Conservation (phyloP, 2,888 invertebrate genomes). For the Ophraella communa region DNA sequence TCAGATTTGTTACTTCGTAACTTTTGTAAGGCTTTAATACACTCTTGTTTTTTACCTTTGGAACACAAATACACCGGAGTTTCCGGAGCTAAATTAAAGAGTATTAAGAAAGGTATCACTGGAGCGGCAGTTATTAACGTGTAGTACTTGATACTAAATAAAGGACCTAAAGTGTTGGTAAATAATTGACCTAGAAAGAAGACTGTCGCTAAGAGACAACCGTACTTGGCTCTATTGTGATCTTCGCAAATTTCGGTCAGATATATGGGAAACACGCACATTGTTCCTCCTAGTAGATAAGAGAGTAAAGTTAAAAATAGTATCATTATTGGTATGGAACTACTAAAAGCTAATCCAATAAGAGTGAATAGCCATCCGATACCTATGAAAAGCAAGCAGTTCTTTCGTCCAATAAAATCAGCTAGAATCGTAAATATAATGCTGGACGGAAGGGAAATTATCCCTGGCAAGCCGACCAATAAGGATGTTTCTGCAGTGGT, state of each 20-base stretch:
- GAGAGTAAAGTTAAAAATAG: neutral
- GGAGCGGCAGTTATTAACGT: slow-evolving; percentile 14
- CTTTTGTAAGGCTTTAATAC: slow-evolving; percentile 5
- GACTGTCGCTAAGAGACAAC: slow-evolving; percentile 12
- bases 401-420: slow-evolving; percentile 66
- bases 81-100: slow-evolving; percentile 16
- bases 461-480: slow-evolving; percentile 30
- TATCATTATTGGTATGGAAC: slow-evolving; percentile 7
- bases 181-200: slow-evolving; percentile 13
- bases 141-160: slow-evolving; percentile 8
- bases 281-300: neutral
- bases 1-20: slow-evolving; percentile 10
- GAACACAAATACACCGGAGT: slow-evolving; percentile 6
- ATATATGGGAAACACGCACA: slow-evolving; percentile 14
- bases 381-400: slow-evolving; percentile 67
- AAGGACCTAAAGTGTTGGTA: slow-evolving; percentile 11
- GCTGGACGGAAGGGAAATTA: slow-evolving; percentile 32
- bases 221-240: slow-evolving; percentile 22
- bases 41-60: neutral
- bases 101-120: neutral
- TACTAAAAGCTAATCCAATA: slow-evolving; percentile 29
- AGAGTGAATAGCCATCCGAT: slow-evolving; percentile 67
- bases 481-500: slow-evolving; percentile 35
- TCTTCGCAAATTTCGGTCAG: slow-evolving; percentile 27
- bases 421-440: slow-evolving; percentile 27